These are phyloP conservation scores for Scophthalmus maximus DNA, from an alignment of 2,113 vertebrate species.

Conservation along the genomic window DNA sequence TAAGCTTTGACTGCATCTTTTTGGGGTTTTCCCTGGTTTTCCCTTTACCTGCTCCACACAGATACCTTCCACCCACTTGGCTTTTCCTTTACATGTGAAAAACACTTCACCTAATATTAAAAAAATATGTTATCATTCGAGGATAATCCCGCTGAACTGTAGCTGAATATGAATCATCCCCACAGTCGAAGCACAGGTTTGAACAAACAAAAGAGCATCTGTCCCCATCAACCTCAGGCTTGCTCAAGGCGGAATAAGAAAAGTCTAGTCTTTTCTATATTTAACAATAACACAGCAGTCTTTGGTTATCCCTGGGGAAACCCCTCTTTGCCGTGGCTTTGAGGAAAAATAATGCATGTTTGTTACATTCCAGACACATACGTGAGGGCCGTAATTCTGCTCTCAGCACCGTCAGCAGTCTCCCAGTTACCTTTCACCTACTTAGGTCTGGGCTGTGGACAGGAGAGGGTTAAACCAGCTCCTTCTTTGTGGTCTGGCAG, in stretches of 20 bases:
- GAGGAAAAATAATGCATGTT: slow-evolving; percentile 30
- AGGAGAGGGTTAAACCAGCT: slow-evolving; percentile 70
- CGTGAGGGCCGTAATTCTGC: slow-evolving; percentile 36
- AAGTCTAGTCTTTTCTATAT: slow-evolving; percentile 30
- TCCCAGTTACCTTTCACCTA: slow-evolving; percentile 79
- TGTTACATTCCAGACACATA: slow-evolving; percentile 55
- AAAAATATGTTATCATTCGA: not conserved
- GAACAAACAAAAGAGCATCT: slow-evolving; percentile 16
- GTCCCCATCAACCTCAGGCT: not conserved
- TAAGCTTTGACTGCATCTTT: not conserved
- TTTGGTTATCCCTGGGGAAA: slow-evolving; percentile 10
- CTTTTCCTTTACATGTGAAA: not conserved
- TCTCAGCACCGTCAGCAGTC: slow-evolving; percentile 54
- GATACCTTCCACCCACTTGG: no score
- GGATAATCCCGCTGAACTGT: not conserved
- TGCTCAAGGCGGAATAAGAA: not conserved
- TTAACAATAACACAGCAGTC: not conserved
- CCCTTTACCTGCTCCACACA: not conserved
- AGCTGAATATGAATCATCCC: slow-evolving; percentile 1
- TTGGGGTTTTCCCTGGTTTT: not conserved
- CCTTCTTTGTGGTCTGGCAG: slow-evolving; percentile 46
- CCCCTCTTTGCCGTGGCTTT: slow-evolving; percentile 20
- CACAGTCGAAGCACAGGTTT: not conserved
- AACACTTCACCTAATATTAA: not conserved
- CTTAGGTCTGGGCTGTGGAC: slow-evolving; percentile 61